Conservation (phyloP, 2,797 vertebrate species). For the Synanceia verrucosa region DNA sequence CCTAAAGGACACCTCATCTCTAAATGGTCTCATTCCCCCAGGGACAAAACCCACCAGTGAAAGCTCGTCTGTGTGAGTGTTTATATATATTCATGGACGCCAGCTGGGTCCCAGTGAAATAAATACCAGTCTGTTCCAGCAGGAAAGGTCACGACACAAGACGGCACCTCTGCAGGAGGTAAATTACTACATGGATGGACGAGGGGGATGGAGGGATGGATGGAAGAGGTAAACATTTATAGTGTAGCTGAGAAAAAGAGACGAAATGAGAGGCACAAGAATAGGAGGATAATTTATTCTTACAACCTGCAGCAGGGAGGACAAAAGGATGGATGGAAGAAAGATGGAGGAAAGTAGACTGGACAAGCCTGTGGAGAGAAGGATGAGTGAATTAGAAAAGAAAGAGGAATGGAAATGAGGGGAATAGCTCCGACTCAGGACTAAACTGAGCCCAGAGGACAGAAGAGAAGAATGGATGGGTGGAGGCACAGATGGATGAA, state of each 20-base stretch:
- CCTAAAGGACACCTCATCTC: conserved; percentile 16
- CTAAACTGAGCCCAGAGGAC: neutral
- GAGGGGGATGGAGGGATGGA: neutral
- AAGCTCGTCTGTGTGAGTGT: conserved; percentile 31
- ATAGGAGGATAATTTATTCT: neutral
- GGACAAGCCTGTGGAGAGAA: neutral
- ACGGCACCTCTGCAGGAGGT: conserved; percentile 27
- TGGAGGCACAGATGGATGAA: neutral
- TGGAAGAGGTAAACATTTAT: too few relatives aligned
- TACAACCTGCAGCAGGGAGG: neutral
- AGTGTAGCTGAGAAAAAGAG: neutral
- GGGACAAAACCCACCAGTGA: conserved; percentile 2
- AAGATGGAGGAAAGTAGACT: conserved; percentile 4
- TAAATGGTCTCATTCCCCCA: neutral
- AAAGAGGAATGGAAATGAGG: neutral
- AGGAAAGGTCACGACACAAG: conserved; percentile 64
- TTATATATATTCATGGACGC: conserved; percentile 18
- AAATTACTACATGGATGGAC: conserved; percentile 38
- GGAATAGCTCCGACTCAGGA: neutral
- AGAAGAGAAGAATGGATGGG: neutral
- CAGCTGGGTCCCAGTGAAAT: conserved; percentile 51
- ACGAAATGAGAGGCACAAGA: neutral
- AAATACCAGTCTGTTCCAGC: conserved; percentile 44
- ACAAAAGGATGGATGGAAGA: conserved; percentile 1
- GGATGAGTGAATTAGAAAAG: conserved; percentile 2